Evolutionary conservation across 2,113 vertebrate species (phyloP), one percentile per base, ranked within the genome.

Genomic region (Neodontobutis hainanensis): DNA sequence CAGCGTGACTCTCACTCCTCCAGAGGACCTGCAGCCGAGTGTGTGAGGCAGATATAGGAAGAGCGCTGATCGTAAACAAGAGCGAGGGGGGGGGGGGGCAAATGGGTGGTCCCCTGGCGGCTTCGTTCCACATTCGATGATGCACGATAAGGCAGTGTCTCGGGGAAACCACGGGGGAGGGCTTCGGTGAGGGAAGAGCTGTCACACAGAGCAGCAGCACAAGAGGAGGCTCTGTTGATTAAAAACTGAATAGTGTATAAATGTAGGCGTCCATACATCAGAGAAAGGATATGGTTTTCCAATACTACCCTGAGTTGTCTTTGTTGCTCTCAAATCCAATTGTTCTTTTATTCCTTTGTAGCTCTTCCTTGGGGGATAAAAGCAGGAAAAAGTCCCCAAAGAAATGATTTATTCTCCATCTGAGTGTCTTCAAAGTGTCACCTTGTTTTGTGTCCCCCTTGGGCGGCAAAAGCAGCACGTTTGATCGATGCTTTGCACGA

Each of bases 101-200:
- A 80, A 86, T 68, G 59, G 61, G 63, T 40, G 68, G 63, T 53
- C 62, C 59, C 77, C 43, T 15, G 3, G 55, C 48, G 27, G 76
- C 74, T 78, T 70, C 65, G 70, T 84, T 70, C 60, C 60, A 57
- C 63, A 51, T 75, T 82, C 64, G 57, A 85, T 81, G 78, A 85
- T 75, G 80, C 73, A 35, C 15, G 48, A 81, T 80, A 77, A 64
- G 42, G 36, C 57, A 27, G 70, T 57, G 34, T 66, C 6, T 12
- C 62, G 75, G 46, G 46, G 8, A 8, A 40, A 6, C 70, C 63
- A 12, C 51, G 0, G 19, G 71, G 68, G 65, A 63, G 70, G 0
- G 10, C 1, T 44, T 65, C 65, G 59, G 50, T 46, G 19, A 65
- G 34, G 0, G 8, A 78, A 55, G 19, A 14, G 5, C 75, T 70